Evolutionary conservation across 1,140 invertebrate genomes (phyloP).

Genomic region (Cyclina sinensis): DNA sequence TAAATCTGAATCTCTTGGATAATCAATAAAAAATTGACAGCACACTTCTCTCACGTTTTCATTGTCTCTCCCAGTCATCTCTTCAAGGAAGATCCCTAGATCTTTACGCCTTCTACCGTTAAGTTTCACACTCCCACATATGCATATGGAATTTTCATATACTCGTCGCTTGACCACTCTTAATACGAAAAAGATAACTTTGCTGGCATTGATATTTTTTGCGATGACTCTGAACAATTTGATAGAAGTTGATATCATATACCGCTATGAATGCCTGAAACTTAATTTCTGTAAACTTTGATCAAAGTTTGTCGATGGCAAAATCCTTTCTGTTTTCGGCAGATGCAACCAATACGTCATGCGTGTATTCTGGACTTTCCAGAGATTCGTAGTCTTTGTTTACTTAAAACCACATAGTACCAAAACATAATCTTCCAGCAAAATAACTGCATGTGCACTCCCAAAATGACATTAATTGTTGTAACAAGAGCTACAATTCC

Average conservation of each 20-base stretch:
- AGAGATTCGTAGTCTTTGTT: not conserved
- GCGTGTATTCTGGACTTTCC: not conserved
- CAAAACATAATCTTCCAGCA: conserved; percentile 34
- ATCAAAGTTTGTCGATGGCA: conserved; percentile 1
- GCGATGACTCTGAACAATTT: not conserved
- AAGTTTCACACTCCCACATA: conserved; percentile 4
- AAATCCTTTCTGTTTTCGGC: not conserved
- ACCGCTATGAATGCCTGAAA: not conserved
- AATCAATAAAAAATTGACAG: not conserved
- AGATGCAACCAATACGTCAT: not conserved
- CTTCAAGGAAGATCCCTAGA: not conserved
- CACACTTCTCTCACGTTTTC: not conserved
- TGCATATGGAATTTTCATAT: not conserved
- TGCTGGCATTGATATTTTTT: not conserved
- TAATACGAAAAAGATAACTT: not conserved
- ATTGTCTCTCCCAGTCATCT: not conserved
- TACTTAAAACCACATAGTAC: conserved; percentile 15
- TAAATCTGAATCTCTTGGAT: not conserved
- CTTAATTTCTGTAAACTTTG: not conserved
- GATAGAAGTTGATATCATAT: not conserved
- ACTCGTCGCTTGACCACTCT: not conserved
- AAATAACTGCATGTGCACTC: not conserved
- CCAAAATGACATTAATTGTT: conserved; percentile 22
- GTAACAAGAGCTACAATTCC: not conserved
- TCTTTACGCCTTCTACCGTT: not conserved